Percentiles rank a stretch among this genome's conserved stretches.
Conservation (phyloP, 1,140 invertebrate species). For the Sycobia sp. region DNA sequence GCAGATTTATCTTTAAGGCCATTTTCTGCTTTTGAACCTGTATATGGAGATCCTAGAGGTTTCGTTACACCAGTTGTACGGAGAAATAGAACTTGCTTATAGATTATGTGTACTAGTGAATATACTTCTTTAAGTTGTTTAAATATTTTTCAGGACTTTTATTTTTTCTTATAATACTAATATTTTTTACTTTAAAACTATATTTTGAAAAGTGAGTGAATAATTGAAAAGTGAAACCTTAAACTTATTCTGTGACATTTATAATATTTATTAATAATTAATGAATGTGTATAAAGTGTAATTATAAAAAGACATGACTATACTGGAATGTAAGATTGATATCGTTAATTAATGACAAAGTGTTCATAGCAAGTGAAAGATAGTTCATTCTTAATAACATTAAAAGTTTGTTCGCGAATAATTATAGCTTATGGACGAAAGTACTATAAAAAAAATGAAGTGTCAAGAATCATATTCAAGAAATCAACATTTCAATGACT, state of each 20-base stretch:
- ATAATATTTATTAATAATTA: constrained; percentile 21
- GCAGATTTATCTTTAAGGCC: constrained; percentile 46
- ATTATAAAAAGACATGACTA: constrained; percentile 14
- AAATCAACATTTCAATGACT: no score
- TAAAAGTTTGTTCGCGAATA: constrained; percentile 1
- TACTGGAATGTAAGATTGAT: constrained; percentile 1
- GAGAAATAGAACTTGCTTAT: constrained; percentile 44
- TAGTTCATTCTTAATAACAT: neutral
- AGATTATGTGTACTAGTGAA: constrained; percentile 5
- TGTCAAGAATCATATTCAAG: no score
- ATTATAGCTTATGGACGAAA: no score
- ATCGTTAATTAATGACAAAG: constrained; percentile 6
- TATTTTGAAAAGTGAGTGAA: constrained; percentile 12
- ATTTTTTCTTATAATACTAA: constrained; percentile 11
- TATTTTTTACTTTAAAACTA: no score
- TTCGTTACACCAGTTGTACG: constrained; percentile 52
- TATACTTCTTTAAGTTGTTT: constrained; percentile 3
- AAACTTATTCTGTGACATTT: constrained; percentile 19
- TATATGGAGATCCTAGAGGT: constrained; percentile 55
- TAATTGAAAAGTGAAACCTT: constrained; percentile 16
- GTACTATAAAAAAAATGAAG: no score
- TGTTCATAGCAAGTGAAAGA: neutral
- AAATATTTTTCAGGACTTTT: constrained; percentile 5
- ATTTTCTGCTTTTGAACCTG: constrained; percentile 53
- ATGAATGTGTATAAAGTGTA: constrained; percentile 31